Evolutionary conservation across 1,140 invertebrate genomes (phyloP).

Genomic region (Diorhabda sublineata): DNA sequence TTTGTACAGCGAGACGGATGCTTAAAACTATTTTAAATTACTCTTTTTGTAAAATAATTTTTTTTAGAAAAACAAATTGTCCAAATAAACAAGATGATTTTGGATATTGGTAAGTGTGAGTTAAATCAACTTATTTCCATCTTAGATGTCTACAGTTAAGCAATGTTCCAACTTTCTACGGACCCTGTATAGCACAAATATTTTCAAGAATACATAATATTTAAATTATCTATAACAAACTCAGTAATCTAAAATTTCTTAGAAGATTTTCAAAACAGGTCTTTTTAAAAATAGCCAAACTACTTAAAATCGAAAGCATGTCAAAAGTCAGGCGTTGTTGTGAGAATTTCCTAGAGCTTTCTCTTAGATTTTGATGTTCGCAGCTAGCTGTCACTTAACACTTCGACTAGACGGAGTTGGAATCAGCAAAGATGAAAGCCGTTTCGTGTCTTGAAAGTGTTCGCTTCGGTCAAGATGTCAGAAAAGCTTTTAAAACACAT

Average conservation of each 20-base stretch:
- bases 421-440: conserved; percentile 40
- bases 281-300: conserved; percentile 19
- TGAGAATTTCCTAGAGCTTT: conserved; percentile 17
- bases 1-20: too few relatives aligned
- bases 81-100: too few relatives aligned
- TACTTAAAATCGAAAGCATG: conserved; percentile 35
- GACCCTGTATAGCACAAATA: too few relatives aligned
- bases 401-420: conserved; percentile 29
- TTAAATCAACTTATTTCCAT: too few relatives aligned
- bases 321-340: conserved; percentile 30
- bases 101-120: too few relatives aligned
- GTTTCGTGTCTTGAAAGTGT: conserved; percentile 45
- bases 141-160: too few relatives aligned
- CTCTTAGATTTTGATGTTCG: conserved; percentile 30
- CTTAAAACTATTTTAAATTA: too few relatives aligned
- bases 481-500: conserved; percentile 48
- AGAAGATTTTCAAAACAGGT: background rate
- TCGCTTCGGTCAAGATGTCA: conserved; percentile 49
- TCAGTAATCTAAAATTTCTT: background rate
- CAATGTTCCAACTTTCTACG: too few relatives aligned
- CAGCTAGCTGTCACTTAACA: conserved; percentile 36
- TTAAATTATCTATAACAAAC: too few relatives aligned
- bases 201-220: too few relatives aligned
- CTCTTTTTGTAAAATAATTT: too few relatives aligned
- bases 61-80: too few relatives aligned